These are phyloP conservation scores for Exephanes ischioxanthus DNA, from an alignment of 2,888 invertebrate species.

Conservation along the genomic window DNA sequence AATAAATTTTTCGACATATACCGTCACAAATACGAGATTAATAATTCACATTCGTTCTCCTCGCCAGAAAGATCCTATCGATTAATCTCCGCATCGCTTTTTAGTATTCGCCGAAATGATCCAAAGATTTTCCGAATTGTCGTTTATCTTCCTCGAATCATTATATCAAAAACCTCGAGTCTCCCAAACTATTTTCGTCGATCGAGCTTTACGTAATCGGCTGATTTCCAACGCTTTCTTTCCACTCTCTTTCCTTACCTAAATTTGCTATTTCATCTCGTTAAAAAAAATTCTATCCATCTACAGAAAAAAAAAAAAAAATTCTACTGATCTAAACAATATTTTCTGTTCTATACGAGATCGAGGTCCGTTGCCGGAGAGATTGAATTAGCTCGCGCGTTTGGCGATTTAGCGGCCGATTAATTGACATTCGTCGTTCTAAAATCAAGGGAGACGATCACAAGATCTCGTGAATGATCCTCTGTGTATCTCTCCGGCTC, in stretches of 20 bases:
- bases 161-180: not conserved
- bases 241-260: not conserved
- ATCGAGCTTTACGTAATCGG: not conserved
- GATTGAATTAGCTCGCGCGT: too few relatives aligned
- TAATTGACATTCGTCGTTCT: not conserved
- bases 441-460: not conserved
- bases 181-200: not conserved
- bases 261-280: not conserved
- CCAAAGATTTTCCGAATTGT: slow-evolving; percentile 8
- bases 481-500: slow-evolving; percentile 26
- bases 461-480: slow-evolving; percentile 57
- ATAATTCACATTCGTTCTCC: not conserved
- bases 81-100: not conserved
- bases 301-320: too few relatives aligned
- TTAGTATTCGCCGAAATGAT: not conserved
- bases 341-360: too few relatives aligned
- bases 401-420: too few relatives aligned
- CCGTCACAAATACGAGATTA: not conserved
- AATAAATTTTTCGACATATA: slow-evolving; percentile 15
- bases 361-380: too few relatives aligned
- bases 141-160: not conserved
- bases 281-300: not conserved
- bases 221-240: not conserved
- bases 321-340: too few relatives aligned
- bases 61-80: slow-evolving; percentile 19